These are phyloP conservation scores for Umimayanthus kanabou DNA, from an alignment of 92 coral and sea anemone species.

Conservation along the genomic window DNA sequence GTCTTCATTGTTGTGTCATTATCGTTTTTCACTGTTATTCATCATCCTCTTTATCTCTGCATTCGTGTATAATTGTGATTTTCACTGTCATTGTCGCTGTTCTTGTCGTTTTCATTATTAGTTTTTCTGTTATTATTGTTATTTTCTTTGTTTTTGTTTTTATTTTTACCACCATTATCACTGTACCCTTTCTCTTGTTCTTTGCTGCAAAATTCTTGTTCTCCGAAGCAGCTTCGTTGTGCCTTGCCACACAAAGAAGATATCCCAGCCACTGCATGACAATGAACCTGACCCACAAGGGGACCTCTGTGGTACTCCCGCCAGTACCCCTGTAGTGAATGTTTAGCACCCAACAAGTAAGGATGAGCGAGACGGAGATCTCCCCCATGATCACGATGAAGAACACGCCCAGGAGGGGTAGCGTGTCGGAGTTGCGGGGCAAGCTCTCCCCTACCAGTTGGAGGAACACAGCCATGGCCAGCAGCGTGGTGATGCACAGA, in stretches of 20 bases:
- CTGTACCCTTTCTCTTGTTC: constrained; percentile 51
- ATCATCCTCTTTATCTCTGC: no score
- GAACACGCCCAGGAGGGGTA: constrained; percentile 83
- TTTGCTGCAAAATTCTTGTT: constrained; percentile 48
- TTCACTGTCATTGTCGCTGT: no score
- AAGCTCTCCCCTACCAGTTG: constrained; percentile 92
- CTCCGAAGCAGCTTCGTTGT: constrained; percentile 60
- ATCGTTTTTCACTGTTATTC: no score
- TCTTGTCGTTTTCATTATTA: no score
- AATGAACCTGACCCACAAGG: constrained; percentile 83
- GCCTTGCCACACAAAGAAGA: constrained; percentile 72
- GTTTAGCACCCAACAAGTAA: constrained; percentile 93
- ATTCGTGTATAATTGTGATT: no score
- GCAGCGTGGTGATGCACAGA: constrained; percentile 83
- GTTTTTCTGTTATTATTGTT: neutral
- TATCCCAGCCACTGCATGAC: constrained; percentile 87
- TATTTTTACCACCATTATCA: neutral
- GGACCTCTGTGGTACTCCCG: constrained; percentile 70
- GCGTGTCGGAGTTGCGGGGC: constrained; percentile 92
- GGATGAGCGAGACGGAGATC: constrained; percentile 87
- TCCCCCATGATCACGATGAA: constrained; percentile 97
- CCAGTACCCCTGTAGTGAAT: constrained; percentile 90
- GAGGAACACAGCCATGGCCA: constrained; percentile 97
- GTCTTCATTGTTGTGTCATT: no score
- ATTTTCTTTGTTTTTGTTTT: neutral